These are phyloP conservation scores for Himalopsyche japonica DNA, from an alignment of 2,888 invertebrate species.

Conservation along the genomic window DNA sequence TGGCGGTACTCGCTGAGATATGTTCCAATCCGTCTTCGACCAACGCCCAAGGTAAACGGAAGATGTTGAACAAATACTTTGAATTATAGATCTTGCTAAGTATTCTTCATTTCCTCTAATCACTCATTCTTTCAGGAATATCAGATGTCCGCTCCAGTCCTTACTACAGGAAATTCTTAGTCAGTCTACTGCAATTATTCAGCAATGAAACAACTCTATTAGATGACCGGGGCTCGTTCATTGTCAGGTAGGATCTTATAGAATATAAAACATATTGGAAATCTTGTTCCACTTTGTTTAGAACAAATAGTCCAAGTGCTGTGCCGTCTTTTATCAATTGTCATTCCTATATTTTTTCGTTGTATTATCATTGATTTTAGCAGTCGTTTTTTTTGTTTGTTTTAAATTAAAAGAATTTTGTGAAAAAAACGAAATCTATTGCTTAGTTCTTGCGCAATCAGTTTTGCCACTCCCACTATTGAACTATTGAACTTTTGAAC, in stretches of 20 bases:
- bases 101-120: not conserved
- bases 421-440: too few species aligned
- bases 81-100: not conserved
- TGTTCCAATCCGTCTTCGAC: constrained; percentile 48
- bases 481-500: too few species aligned
- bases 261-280: constrained; percentile 67
- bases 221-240: constrained; percentile 92
- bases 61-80: not conserved
- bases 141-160: constrained; percentile 54
- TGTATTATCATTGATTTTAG: too few species aligned
- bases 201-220: constrained; percentile 82
- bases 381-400: too few species aligned
- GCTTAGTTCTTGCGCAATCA: too few species aligned
- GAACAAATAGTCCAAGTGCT: too few species aligned
- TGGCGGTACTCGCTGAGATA: constrained; percentile 89
- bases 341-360: too few species aligned
- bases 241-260: constrained; percentile 78
- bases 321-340: too few species aligned
- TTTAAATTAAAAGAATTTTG: too few species aligned
- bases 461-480: too few species aligned
- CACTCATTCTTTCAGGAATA: constrained; percentile 40
- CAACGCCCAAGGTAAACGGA: constrained; percentile 25
- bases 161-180: constrained; percentile 86
- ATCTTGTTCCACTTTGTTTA: too few species aligned
- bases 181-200: constrained; percentile 82